phyloP scores from a whole-genome alignment of 2,797 vertebrate genomes.

The Enteromius fasciolatus region DNA sequence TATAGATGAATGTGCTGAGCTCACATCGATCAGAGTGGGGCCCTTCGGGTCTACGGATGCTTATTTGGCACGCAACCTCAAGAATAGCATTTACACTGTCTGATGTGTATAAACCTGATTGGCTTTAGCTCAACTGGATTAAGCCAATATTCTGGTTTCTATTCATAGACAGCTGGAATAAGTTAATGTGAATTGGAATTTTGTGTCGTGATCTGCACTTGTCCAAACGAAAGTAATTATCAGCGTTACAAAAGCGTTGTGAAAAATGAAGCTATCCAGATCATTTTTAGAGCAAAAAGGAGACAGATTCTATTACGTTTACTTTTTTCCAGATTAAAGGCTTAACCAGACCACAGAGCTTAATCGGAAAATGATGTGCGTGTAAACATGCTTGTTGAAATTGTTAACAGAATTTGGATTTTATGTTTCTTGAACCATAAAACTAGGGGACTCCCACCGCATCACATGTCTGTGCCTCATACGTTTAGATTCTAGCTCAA shows the following conservation, averaged over 20 bases:
- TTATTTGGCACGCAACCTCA: constrained; percentile 57
- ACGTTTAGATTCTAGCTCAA: constrained; percentile 49
- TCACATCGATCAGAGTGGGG: not conserved
- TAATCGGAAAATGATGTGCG: constrained; percentile 4
- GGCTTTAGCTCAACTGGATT: not conserved
- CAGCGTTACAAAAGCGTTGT: not conserved
- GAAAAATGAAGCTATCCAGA: not conserved
- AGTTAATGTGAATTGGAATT: not conserved
- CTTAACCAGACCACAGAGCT: not conserved
- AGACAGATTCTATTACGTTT: not conserved
- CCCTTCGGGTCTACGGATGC: constrained; percentile 53
- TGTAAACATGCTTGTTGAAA: constrained; percentile 18
- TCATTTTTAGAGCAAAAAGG: constrained; percentile 3
- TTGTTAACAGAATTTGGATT: constrained; percentile 47
- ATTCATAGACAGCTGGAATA: not conserved
- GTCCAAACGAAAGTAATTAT: not conserved
- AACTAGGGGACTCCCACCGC: constrained; percentile 32
- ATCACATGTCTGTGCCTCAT: constrained; percentile 47
- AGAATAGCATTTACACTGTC: not conserved
- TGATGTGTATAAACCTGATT: not conserved
- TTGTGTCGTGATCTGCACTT: not conserved
- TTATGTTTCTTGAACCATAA: constrained; percentile 51
- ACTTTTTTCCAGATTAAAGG: constrained; percentile 9
- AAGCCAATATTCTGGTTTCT: not conserved
- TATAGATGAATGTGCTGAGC: constrained; percentile 66